Conservation (phyloP, 1,140 invertebrate genomes). For the Pseudoatta argentina region DNA sequence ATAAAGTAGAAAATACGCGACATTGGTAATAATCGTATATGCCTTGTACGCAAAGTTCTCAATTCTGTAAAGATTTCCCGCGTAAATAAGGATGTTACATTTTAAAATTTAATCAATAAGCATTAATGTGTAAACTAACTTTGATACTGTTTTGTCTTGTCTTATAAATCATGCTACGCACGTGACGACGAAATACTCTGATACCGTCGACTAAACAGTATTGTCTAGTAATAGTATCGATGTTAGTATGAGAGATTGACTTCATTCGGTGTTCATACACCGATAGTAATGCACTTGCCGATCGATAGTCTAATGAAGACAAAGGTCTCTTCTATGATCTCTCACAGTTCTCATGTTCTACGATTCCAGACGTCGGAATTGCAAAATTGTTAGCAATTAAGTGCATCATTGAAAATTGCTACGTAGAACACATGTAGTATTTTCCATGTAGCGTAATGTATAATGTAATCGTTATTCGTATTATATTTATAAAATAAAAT, state of each 20-base stretch:
- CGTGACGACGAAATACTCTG: not conserved
- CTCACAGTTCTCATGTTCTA: constrained; percentile 24
- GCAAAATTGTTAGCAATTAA: constrained; percentile 26
- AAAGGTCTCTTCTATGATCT: constrained; percentile 53
- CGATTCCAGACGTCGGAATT: constrained; percentile 25
- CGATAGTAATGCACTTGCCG: constrained; percentile 68
- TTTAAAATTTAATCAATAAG: not conserved
- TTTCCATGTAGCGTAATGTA: not conserved
- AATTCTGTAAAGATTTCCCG: not conserved
- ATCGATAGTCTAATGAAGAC: constrained; percentile 74
- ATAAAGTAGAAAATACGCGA: constrained; percentile 46
- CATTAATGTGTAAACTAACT: not conserved
- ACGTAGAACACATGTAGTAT: not conserved
- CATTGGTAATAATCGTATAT: not conserved
- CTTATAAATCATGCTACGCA: constrained; percentile 5
- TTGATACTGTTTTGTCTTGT: not conserved
- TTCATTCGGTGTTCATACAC: constrained; percentile 52
- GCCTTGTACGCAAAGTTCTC: not conserved
- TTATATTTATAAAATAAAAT: not conserved
- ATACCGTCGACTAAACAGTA: constrained; percentile 8
- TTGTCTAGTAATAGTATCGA: constrained; percentile 27
- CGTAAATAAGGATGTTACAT: not conserved
- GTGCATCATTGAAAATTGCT: not conserved
- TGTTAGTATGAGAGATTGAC: constrained; percentile 38
- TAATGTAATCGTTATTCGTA: not conserved